Evolutionary conservation across 2,888 invertebrate species (phyloP).

Genomic region (Clepsis dumicolana): DNA sequence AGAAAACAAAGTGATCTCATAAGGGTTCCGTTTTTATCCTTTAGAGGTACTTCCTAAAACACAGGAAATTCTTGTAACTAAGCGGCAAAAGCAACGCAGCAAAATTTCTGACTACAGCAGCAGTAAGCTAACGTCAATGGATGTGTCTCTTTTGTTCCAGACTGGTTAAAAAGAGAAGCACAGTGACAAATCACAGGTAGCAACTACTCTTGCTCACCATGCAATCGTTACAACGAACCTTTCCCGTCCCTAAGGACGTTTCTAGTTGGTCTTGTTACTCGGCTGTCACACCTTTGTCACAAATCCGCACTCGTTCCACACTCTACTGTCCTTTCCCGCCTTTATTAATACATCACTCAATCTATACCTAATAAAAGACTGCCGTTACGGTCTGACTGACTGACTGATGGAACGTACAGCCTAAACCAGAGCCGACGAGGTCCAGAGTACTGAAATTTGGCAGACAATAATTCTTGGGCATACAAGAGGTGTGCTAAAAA

Average conservation of each 20-base stretch:
- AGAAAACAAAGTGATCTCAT: too few relatives aligned
- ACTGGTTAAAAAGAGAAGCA: not conserved
- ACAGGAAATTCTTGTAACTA: too few relatives aligned
- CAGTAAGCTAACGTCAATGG: not conserved
- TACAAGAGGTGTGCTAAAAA: too few relatives aligned
- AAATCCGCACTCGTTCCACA: not conserved
- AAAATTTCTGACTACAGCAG: not conserved
- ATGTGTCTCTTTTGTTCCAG: not conserved
- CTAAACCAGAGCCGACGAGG: too few relatives aligned
- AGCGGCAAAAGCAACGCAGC: too few relatives aligned
- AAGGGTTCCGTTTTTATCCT: too few relatives aligned
- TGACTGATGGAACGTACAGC: too few relatives aligned
- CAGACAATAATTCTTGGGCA: too few relatives aligned
- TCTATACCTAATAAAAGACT: not conserved
- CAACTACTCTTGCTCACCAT: not conserved
- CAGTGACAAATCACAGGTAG: not conserved
- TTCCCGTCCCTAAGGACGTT: not conserved
- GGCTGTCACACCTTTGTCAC: slow-evolving; percentile 10
- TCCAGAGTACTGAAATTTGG: too few relatives aligned
- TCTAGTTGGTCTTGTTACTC: slow-evolving; percentile 9
- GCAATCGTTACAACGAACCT: not conserved
- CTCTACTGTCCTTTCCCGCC: not conserved
- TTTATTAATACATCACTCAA: not conserved
- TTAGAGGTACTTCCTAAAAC: too few relatives aligned
- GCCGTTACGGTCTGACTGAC: too few relatives aligned